Evolutionary conservation across 2,888 invertebrate species (phyloP), one percentile per base, ranked within the genome.

Genomic region (Venustoraphidia nigricollis): DNA sequence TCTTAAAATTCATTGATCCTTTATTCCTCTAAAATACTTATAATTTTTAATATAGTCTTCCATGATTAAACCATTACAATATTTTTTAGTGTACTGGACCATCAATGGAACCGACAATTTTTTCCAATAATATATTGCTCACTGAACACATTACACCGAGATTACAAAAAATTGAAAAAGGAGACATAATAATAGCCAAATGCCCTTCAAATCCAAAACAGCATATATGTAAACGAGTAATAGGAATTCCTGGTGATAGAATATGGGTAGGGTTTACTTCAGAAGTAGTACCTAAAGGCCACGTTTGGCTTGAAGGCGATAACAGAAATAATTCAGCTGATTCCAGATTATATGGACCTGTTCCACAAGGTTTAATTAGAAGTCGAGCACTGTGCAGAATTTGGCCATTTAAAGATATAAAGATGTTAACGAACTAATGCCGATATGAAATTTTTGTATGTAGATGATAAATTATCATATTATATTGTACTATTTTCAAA

Each of bases 231-330:
- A 94, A 94, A 66, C 70, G 94, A 55, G 79, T 94, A 47, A 71
- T 73, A 38, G 88, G 78, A 9, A 60, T 89, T 38, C 81, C 87
- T 0, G 91, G 90, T 1, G 89, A 91, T 61, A 77, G 71, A 60
- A 69, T 84, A 34, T 66, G 62, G 54, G 56, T 62, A 2, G 63
- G 62, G 55, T 56, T 58, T n/a, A 56, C 56, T 9, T 59, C 68
- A 50, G 70, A 79, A 54, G 61, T 76, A 62, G 82, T 92, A 40
- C 92, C 92, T 1, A 70, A 72, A 56, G 92, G 92, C 2, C 86
- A 90, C 66, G 83, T 93, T 1, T 94, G 93, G 93, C 66, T 94
- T 50, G 88, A 91, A 69, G 93, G 95, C 13, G 94, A 95, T 62
- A 95, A 95, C 65, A 71, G 72, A 10, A 65, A 64, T 46, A 89